phyloP scores from a whole-genome alignment of 2,113 vertebrate species.

The Pogonocichla stellata region DNA sequence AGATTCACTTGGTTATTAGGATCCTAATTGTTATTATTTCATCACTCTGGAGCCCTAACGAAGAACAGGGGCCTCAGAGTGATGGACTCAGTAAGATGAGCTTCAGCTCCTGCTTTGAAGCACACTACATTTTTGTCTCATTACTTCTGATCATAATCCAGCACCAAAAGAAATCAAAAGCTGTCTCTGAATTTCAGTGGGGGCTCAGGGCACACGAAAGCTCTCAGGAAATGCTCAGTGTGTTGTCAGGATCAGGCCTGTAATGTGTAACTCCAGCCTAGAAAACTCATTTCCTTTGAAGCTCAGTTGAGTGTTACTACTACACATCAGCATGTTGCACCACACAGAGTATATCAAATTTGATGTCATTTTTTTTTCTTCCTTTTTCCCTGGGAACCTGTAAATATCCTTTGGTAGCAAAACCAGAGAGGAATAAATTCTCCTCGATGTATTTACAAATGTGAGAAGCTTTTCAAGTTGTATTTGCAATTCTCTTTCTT shows the following conservation, averaged over 20 bases:
- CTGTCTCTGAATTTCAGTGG: neutral
- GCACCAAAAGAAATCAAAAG: conserved; percentile 30
- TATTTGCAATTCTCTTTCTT: conserved; percentile 77
- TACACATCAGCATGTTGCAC: conserved; percentile 33
- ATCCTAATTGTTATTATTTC: neutral
- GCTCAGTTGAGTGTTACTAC: conserved; percentile 24
- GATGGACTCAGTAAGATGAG: neutral
- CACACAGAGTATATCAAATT: conserved; percentile 63
- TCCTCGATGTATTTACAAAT: conserved; percentile 76
- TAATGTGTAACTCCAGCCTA: conserved; percentile 34
- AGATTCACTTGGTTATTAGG: neutral
- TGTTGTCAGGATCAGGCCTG: conserved; percentile 52
- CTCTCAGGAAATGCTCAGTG: conserved; percentile 13
- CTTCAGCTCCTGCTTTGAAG: neutral
- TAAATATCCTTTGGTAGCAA: conserved; percentile 72
- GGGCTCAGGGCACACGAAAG: neutral
- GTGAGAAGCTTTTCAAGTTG: conserved; percentile 77
- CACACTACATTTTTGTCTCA: neutral
- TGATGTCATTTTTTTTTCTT: conserved; percentile 64
- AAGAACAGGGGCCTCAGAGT: neutral
- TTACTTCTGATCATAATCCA: conserved; percentile 34
- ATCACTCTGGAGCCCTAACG: fast-evolving
- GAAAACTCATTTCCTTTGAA: conserved; percentile 61
- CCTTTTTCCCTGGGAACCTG: conserved; percentile 62
- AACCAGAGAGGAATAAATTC: conserved; percentile 75